Evolutionary conservation across 1,140 invertebrate species (phyloP), one percentile per base, ranked within the genome.

Genomic region (Cyrtorhinus lividipennis): DNA sequence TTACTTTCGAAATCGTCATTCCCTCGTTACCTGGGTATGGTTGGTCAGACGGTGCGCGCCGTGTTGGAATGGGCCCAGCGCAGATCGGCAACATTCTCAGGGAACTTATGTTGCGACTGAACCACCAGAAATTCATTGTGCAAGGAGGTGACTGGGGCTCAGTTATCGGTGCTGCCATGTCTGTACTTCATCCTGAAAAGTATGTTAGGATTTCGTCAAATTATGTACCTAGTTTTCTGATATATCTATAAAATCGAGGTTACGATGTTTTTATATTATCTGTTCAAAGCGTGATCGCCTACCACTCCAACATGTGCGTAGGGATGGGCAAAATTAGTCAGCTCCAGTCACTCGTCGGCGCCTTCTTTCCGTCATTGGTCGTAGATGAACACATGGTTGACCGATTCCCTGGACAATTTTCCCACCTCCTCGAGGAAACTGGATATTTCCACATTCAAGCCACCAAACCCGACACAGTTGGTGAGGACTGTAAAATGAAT

Each of bases 381-480:
- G 73, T 83, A 2, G 79, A 80, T 2, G 72, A 77, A 1, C 72
- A 80, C 67, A 71, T 81, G 56, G 67, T 74, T 2, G 26, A 68
- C n/a, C 71, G 79, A 0, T 30, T 85, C 2, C 71, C 69, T 0
- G 65, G 79, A 13, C 64, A 78, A 1, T 77, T 80, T 5, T 53
- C 57, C 1, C 62, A 62, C 57, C 1, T 88, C 0, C 10, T 90
- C 0, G 75, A 81, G 67, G 90, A 93, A 73, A 72, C 72, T 48
- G 92, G 90, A 12, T 95, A 95, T 68, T 68, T 88, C 23, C 87
- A 92, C 70, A 72, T 95, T 27, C 92, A 95, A 74, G 78, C 87
- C 1, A 91, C 88, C 0, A 94, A 93, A 72, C 92, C 92, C 8
- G 91, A 95, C 71, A 95, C 92, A 13, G 76, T 95, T 62, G 90